Evolutionary conservation across 2,113 vertebrate genomes (phyloP).

Genomic region (Zosterops hypoxanthus): DNA sequence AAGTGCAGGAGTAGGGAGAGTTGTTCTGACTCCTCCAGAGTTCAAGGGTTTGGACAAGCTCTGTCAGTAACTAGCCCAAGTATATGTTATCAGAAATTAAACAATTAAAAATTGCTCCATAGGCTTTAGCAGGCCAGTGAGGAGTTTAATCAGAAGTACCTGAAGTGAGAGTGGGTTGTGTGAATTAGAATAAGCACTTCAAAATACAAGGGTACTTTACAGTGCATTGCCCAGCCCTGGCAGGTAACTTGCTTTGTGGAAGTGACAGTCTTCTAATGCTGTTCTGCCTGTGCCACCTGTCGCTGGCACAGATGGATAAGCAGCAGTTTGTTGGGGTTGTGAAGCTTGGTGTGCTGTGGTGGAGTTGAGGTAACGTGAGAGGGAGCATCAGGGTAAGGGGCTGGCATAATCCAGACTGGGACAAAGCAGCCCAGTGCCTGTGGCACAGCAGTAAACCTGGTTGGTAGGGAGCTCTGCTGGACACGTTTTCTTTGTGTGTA

Average conservation of each 20-base stretch:
- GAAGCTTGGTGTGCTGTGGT: neutral
- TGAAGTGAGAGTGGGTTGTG: neutral
- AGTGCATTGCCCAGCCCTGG: neutral
- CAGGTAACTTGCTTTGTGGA: neutral
- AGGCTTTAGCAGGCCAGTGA: neutral
- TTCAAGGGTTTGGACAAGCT: neutral
- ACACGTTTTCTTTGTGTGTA: neutral
- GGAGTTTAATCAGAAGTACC: neutral
- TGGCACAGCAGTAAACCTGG: neutral
- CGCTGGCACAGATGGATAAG: neutral
- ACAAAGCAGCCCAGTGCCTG: neutral
- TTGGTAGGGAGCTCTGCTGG: neutral
- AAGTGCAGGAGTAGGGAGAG: neutral
- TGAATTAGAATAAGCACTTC: neutral
- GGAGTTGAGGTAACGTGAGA: fast-evolving
- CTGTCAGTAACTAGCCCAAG: neutral
- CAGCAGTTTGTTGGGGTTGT: neutral
- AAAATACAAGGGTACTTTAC: neutral
- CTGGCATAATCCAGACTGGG: fast-evolving
- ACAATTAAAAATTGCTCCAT: neutral
- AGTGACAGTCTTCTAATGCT: neutral
- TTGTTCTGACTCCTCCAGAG: neutral
- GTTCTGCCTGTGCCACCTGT: neutral
- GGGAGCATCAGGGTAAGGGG: neutral
- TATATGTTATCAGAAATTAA: neutral